Conservation (phyloP, 1,140 invertebrate species). For the Scaptodrosophila lebanonensis region DNA sequence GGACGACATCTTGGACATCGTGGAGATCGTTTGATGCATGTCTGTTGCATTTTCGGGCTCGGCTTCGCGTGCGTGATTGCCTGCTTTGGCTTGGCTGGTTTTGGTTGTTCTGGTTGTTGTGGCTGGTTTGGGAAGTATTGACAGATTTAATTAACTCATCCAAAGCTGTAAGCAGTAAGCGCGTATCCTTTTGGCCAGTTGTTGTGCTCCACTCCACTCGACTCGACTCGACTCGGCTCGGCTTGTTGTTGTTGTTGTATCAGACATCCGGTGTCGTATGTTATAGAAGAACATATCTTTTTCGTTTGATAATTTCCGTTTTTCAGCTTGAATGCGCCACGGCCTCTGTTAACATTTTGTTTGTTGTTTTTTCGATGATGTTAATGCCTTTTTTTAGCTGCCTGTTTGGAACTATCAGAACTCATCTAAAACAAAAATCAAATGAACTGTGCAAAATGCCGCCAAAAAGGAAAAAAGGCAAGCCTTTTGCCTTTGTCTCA, state of each 20-base stretch:
- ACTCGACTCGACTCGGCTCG: too few relatives aligned
- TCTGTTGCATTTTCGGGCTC: constrained; percentile 14
- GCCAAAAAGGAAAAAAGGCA: constrained; percentile 53
- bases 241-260: constrained; percentile 12
- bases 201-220: constrained; percentile 19
- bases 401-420: constrained; percentile 59
- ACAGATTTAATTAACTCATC: constrained; percentile 77
- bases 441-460: constrained; percentile 72
- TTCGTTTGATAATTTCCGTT: constrained; percentile 73
- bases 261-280: constrained; percentile 74
- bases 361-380: constrained; percentile 13
- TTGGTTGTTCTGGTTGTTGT: constrained; percentile 56
- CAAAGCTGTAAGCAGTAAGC: constrained; percentile 61
- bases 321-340: constrained; percentile 54
- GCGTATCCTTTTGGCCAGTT: constrained; percentile 27
- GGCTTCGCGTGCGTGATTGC: constrained; percentile 10
- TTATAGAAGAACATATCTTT: constrained; percentile 57
- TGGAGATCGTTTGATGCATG: constrained; percentile 54
- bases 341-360: background rate
- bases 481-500: constrained; percentile 11
- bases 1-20: constrained; percentile 58
- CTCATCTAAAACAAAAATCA: constrained; percentile 64
- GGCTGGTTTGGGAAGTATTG: constrained; percentile 53
- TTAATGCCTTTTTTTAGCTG: constrained; percentile 23
- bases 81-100: constrained; percentile 19